phyloP scores from a whole-genome alignment of 2,797 vertebrate genomes.

The Sphenopsis melanotis region DNA sequence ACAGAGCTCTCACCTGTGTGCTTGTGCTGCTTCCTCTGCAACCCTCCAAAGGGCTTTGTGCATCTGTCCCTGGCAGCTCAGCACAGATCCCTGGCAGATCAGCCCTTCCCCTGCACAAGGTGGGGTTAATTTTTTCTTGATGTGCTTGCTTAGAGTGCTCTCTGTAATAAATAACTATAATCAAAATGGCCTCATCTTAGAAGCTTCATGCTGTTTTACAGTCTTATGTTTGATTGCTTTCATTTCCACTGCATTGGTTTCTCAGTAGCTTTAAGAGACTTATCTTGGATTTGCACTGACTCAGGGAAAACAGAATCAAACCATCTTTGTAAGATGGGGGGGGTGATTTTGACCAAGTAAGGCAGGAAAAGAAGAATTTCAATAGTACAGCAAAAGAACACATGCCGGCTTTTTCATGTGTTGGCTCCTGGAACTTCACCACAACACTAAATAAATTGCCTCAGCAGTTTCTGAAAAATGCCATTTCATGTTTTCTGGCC shows the following conservation, averaged over 20 bases:
- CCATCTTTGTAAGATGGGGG: background rate
- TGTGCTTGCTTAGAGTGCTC: background rate
- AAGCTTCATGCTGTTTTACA: background rate
- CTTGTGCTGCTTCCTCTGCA: background rate
- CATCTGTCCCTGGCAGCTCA: background rate
- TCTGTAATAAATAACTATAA: background rate
- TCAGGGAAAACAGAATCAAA: background rate
- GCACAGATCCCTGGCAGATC: background rate
- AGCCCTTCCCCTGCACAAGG: background rate
- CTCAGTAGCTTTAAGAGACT: background rate
- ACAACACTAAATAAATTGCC: constrained; percentile 15
- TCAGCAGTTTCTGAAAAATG: constrained; percentile 40
- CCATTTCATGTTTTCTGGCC: constrained; percentile 33
- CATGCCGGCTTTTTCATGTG: background rate
- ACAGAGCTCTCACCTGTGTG: background rate
- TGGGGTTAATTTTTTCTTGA: background rate
- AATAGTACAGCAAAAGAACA: background rate
- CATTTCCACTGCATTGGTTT: background rate
- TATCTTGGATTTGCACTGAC: background rate
- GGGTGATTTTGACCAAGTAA: background rate
- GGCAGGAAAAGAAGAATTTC: background rate
- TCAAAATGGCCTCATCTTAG: background rate
- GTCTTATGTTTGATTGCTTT: background rate
- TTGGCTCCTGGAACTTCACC: background rate
- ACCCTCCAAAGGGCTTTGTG: background rate